Evolutionary conservation across 2,113 vertebrate genomes (phyloP), one percentile per base, ranked within the genome.

Genomic region (Felis catus): DNA sequence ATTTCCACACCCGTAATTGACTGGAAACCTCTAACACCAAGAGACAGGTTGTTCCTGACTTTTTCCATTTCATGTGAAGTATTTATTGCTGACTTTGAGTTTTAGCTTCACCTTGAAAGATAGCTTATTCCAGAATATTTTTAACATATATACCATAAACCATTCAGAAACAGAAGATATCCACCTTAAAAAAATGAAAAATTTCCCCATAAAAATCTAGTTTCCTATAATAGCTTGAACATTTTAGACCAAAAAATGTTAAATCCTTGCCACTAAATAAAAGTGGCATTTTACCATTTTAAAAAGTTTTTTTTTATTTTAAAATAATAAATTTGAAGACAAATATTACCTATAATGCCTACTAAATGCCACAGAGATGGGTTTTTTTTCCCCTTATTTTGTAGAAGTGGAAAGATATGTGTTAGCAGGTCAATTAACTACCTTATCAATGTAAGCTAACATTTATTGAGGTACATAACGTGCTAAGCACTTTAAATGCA

Each of bases 221-320:
- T 4, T 91, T 63, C 15, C 36, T 36, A 21, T 21, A 80, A 31
- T 58, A 83, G 4, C 84, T 78, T 84, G 5, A 55, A 58, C 80
- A 96, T 27, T 96, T 71, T 25, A 70, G 8, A 70, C 3, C 8
- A 79, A 94, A 92, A 86, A 39, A 21, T 19, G 36, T 48, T 86
- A 48, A 85, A 8, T 86, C 27, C 21, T 36, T 81, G 41, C 23
- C 13, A 71, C 19, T 29, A 92, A 51, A 73, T 48, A 93, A 92
- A 85, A 41, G 41, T 41, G 41, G 41, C 5, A 41, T 41, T 41
- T 48, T 63, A 29, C 29, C 83, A 85, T 15, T 61, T 84, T 83
- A 13, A 90, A 93, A 97, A 63, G 10, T 53, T 85, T 45, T 92
- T 92, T 86, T 66, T 33, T 70, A 74, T 86, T 94, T 70, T 68